Base-by-base conservation (phyloP, 2,113 vertebrate species). In the Cryptotis parvus region DNA sequence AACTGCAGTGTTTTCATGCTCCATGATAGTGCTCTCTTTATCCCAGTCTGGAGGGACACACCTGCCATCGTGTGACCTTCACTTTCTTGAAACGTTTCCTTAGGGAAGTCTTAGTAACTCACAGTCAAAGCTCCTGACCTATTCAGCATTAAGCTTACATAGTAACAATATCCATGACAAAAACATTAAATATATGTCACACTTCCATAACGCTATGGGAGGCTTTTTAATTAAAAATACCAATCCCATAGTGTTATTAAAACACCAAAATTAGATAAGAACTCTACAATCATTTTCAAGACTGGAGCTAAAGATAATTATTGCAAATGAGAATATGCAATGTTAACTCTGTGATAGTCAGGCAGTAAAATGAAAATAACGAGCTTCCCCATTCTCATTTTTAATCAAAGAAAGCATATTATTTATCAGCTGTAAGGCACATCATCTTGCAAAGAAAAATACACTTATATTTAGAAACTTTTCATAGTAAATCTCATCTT, bases 311-410 rank as follows among this genome's bases (percentile, higher is more conserved):
- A 90, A 75, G 35, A 72, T 79, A 92, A 87, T 79, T 87, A 86
- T 55, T 92, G 65, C 20, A 89, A 90, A 90, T 87, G 63, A 92
- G 79, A 94, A 82, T 75, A 87, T 82, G 26, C 65, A 55, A 68
- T 31, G 90, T 95, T 66, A 94, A 85, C 27, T 86, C 12, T 3
- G n/a, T 78, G 63, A 49, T 33, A 66, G 58, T 68, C 20, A 87
- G 45, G 29, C n/a, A 73, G 92, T 81, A 93, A 83, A 89, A 69
- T 84, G 27, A 4, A 87, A 93, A 87, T 33, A 72, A 84, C 43
- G 29, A 73, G 33, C 80, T 81, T 45, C 2, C 9, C 11, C 73
- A 24, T 2, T 66, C 26, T 90, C 33, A n/a, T 49, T 86, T 91
- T 95, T 84, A 86, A 86, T 69, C 61, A 90, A 81, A 55, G 37